Evolutionary conservation across 2,113 vertebrate genomes (phyloP).

Genomic region (Ageneiosus marmoratus): DNA sequence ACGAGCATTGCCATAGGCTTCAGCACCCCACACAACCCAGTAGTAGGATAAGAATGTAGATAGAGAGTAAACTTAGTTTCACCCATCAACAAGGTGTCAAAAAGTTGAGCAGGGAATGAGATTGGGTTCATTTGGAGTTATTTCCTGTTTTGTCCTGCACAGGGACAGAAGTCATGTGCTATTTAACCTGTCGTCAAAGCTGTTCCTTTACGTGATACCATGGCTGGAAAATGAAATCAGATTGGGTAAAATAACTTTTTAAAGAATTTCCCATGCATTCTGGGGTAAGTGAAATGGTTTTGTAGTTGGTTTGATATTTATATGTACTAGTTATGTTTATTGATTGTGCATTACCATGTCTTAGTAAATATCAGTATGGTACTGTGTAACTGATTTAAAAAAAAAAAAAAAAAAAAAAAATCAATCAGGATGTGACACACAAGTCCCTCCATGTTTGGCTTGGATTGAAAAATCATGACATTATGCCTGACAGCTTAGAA

Average conservation of each 20-base stretch:
- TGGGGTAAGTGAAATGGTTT: neutral
- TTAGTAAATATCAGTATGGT: conserved; percentile 66
- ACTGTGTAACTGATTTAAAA: conserved; percentile 36
- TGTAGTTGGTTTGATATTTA: neutral
- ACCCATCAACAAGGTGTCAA: neutral
- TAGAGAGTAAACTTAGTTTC: neutral
- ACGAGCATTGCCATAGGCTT: too few relatives aligned
- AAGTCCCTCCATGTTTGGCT: conserved; percentile 71
- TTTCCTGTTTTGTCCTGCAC: conserved; percentile 6
- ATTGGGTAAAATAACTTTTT: neutral
- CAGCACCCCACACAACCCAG: too few relatives aligned
- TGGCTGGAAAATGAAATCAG: neutral
- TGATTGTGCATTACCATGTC: conserved; percentile 46
- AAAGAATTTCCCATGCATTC: neutral
- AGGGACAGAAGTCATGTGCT: neutral
- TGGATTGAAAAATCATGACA: conserved; percentile 55
- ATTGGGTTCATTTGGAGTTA: neutral
- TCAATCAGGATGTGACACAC: conserved; percentile 47
- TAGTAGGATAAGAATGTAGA: too few relatives aligned
- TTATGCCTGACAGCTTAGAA: conserved; percentile 8
- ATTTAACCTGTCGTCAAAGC: conserved; percentile 3
- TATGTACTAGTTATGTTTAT: neutral
- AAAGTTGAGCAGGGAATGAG: neutral
- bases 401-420: too few relatives aligned
- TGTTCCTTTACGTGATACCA: neutral